phyloP scores from a whole-genome alignment of 2,888 invertebrate genomes.

The Apamea crenata region DNA sequence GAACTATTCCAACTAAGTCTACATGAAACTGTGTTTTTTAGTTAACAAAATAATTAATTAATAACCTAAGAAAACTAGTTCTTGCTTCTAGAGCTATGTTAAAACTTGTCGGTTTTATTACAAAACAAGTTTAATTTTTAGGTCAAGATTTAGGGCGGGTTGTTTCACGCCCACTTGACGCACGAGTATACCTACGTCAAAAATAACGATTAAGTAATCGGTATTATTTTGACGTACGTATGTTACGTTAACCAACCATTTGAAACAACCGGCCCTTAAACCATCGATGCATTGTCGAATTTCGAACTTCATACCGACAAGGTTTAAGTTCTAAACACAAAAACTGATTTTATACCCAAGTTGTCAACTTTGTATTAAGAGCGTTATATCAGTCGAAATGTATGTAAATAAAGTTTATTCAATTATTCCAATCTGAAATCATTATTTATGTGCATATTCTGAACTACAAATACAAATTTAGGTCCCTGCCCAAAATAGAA shows the following conservation, averaged over 20 bases:
- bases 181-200: no score
- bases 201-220: no score
- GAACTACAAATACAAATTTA: slow-evolving; percentile 9
- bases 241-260: no score
- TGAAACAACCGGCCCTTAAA: not conserved
- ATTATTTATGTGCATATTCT: slow-evolving; percentile 1
- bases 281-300: not conserved
- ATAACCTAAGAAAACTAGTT: not conserved
- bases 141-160: not conserved
- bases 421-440: not conserved
- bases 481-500: not conserved
- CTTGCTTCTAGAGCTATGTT: not conserved
- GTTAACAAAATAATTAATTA: not conserved
- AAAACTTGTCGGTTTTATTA: not conserved
- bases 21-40: not conserved
- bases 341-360: not conserved
- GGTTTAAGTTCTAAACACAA: not conserved
- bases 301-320: not conserved
- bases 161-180: no score
- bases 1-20: not conserved
- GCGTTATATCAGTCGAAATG: not conserved
- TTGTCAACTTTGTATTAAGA: not conserved
- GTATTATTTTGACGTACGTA: no score
- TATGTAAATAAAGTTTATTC: not conserved
- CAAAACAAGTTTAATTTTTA: not conserved